phyloP scores from a whole-genome alignment of 2,888 invertebrate species.

The Drosophila fulvimacula region DNA sequence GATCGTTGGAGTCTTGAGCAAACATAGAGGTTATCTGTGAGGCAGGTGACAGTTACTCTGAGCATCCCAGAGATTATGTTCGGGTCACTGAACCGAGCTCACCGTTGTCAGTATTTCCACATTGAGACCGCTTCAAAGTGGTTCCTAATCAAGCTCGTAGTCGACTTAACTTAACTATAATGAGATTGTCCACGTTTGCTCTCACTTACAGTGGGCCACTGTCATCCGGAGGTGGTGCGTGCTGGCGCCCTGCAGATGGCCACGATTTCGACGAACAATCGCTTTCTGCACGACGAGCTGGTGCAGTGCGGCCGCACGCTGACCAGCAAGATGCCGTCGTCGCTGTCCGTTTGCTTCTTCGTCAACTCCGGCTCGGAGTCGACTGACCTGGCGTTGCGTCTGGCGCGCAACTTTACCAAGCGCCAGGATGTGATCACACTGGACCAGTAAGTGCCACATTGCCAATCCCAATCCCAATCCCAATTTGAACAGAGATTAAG shows the following conservation, averaged over 20 bases:
- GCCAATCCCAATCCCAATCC: not conserved
- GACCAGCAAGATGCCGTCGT: constrained; percentile 91
- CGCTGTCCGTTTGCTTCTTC: constrained; percentile 96
- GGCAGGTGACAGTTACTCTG: not conserved
- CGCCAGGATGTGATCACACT: constrained; percentile 95
- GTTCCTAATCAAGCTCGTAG: not conserved
- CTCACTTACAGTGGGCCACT: constrained; percentile 94
- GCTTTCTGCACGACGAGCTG: constrained; percentile 98
- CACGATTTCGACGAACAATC: constrained; percentile 95
- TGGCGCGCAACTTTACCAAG: constrained; percentile 95
- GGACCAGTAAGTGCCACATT: constrained; percentile 96
- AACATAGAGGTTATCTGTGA: not conserved
- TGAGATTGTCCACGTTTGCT: not conserved
- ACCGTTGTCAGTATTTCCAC: not conserved
- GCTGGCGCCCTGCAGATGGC: constrained; percentile 96
- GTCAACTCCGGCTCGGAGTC: constrained; percentile 99
- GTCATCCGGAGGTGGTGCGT: constrained; percentile 96
- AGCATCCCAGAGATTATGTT: not conserved
- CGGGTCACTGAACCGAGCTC: not conserved
- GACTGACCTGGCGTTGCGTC: constrained; percentile 97
- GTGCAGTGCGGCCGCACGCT: constrained; percentile 95
- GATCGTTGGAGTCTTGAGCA: not conserved
- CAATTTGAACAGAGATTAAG: not conserved
- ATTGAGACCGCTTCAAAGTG: not conserved
- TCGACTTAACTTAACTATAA: too few relatives aligned